Conservation (phyloP, 2,113 vertebrate species). For the Odontesthes bonariensis region DNA sequence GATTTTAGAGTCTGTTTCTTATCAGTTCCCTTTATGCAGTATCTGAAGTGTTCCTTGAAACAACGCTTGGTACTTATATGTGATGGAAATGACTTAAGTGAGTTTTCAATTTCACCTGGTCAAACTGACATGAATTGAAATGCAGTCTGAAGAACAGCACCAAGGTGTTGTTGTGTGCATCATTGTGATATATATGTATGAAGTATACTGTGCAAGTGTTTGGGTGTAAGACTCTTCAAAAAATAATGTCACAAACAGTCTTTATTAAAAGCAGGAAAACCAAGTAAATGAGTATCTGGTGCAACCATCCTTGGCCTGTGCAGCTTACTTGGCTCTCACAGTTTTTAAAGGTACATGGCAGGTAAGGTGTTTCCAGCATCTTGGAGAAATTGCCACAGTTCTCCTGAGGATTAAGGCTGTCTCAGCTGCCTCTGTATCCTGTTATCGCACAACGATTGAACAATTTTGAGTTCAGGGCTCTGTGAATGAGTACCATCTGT, state of each 20-base stretch:
- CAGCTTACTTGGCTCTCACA: not conserved
- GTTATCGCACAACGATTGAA: conserved; percentile 15
- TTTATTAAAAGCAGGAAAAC: not conserved
- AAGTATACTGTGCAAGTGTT: not conserved
- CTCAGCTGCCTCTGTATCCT: conserved; percentile 14
- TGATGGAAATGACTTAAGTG: conserved; percentile 34
- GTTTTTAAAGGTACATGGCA: not conserved
- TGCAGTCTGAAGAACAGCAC: not conserved
- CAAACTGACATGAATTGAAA: conserved; percentile 13
- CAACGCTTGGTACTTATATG: not conserved
- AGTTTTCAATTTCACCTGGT: conserved; percentile 11
- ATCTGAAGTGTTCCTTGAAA: not conserved
- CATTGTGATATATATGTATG: not conserved
- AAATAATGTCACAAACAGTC: not conserved
- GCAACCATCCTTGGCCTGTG: not conserved
- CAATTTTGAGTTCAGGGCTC: conserved; percentile 11
- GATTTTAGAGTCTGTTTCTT: not conserved
- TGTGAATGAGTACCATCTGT: conserved; percentile 18
- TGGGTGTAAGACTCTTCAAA: not conserved
- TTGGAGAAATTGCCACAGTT: conserved; percentile 4
- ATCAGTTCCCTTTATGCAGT: not conserved
- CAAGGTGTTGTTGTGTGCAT: not conserved
- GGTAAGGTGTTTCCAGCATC: conserved; percentile 10
- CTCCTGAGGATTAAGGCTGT: conserved; percentile 1
- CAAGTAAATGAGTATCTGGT: not conserved